phyloP scores from a whole-genome alignment of 35 echinoderm and acorn worm genomes.

The Acanthaster planci region DNA sequence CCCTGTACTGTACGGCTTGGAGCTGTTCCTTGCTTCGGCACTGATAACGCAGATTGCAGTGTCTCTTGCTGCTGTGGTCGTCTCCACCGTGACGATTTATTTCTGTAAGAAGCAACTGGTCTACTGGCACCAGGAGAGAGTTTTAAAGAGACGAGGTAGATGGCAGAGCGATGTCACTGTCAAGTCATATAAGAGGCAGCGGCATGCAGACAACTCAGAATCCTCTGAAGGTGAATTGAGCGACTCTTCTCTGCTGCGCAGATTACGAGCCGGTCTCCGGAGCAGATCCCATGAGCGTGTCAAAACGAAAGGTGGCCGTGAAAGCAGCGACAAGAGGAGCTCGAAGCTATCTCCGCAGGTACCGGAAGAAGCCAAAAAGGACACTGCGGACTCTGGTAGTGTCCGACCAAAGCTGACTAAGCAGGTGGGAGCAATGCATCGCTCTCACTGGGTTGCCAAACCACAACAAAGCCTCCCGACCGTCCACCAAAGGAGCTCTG shows the following conservation, averaged over 20 bases:
- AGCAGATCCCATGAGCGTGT: neutral
- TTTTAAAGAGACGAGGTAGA: neutral
- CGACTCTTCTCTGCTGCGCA: conserved; percentile 4
- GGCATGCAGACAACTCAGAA: neutral
- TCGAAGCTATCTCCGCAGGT: conserved; percentile 9
- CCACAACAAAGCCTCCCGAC: conserved; percentile 29
- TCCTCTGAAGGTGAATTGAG: neutral
- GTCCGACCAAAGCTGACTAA: conserved; percentile 50
- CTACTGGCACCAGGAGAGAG: conserved; percentile 26
- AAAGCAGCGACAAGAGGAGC: conserved; percentile 14
- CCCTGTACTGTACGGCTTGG: conserved; percentile 75
- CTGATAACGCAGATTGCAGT: conserved; percentile 82
- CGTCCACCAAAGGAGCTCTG: conserved; percentile 49
- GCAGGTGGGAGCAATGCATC: conserved; percentile 78
- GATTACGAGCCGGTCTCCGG: conserved; percentile 4
- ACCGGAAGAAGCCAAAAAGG: conserved; percentile 28
- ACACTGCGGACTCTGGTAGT: conserved; percentile 38
- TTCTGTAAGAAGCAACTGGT: conserved; percentile 47
- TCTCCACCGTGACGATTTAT: conserved; percentile 82
- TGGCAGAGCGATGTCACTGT: conserved; percentile 9
- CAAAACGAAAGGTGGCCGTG: conserved; percentile 15
- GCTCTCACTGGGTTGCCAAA: conserved; percentile 90
- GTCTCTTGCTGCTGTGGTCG: conserved; percentile 76
- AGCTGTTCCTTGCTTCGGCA: conserved; percentile 87
- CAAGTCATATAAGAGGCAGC: neutral